Evolutionary conservation across 2,888 invertebrate species (phyloP).

Genomic region (Cryptus viduatorius): DNA sequence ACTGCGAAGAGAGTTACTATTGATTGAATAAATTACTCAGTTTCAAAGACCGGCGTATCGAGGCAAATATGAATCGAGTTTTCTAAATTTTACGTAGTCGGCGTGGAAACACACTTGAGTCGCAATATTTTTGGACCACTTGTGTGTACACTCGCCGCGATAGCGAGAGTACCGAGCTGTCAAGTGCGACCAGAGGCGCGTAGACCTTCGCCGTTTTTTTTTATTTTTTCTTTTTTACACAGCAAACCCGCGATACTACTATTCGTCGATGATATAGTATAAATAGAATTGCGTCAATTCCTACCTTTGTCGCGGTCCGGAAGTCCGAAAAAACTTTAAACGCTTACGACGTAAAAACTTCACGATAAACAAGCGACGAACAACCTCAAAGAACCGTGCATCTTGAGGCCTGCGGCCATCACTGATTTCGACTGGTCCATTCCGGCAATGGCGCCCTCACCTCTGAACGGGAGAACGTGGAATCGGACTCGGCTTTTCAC

Average conservation of each 20-base stretch:
- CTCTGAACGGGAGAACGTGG: slow-evolving; percentile 56
- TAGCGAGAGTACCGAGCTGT: slow-evolving; percentile 51
- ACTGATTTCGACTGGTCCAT: slow-evolving; percentile 81
- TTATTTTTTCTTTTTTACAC: background rate
- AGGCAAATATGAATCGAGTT: background rate
- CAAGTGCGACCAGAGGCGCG: slow-evolving; percentile 56
- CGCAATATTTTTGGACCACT: slow-evolving; percentile 43
- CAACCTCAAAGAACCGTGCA: slow-evolving; percentile 73
- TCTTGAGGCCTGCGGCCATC: slow-evolving; percentile 79
- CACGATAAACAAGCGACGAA: slow-evolving; percentile 74
- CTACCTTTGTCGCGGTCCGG: slow-evolving; percentile 45
- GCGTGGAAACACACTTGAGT: background rate
- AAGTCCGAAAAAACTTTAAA: slow-evolving; percentile 4
- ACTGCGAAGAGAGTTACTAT: background rate
- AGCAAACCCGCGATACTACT: background rate
- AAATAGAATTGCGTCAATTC: background rate
- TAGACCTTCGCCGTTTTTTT: slow-evolving; percentile 39
- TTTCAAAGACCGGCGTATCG: too few relatives aligned
- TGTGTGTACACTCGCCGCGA: slow-evolving; percentile 29
- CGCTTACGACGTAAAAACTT: slow-evolving; percentile 50
- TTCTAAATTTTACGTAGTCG: background rate
- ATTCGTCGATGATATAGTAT: slow-evolving; percentile 1
- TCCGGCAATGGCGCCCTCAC: slow-evolving; percentile 87
- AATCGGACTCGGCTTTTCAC: background rate
- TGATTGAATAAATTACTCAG: background rate